Conservation (phyloP, 2,113 vertebrate species). For the Entomyzon cyanotis region DNA sequence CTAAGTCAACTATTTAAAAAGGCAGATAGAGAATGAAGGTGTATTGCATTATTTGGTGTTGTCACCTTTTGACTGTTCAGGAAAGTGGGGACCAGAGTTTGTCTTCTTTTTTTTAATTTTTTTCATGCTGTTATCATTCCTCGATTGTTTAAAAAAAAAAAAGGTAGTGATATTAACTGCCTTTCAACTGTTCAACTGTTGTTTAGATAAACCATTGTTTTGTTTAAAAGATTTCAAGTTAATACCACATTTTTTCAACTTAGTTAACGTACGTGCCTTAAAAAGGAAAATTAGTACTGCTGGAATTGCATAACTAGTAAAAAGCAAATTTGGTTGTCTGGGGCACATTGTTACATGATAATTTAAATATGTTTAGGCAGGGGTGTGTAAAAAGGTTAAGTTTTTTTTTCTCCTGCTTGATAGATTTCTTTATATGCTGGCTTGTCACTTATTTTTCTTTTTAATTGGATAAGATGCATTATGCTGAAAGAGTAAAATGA, state of each 20-base stretch:
- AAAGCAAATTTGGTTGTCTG: constrained; percentile 77
- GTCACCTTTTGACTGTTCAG: constrained; percentile 85
- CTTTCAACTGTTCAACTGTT: constrained; percentile 75
- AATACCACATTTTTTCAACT: constrained; percentile 75
- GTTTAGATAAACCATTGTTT: constrained; percentile 77
- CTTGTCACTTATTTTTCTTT: constrained; percentile 70
- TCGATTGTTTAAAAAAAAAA: constrained; percentile 68
- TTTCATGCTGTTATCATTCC: constrained; percentile 83
- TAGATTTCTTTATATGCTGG: constrained; percentile 66
- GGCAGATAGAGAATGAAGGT: constrained; percentile 61
- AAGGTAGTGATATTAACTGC: constrained; percentile 69
- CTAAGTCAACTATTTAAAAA: constrained; percentile 94
- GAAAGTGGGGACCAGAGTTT: constrained; percentile 88
- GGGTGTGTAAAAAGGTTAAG: constrained; percentile 87
- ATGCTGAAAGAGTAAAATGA: constrained; percentile 53
- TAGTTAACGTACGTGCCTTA: constrained; percentile 94
- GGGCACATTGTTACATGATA: constrained; percentile 83
- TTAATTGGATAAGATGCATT: constrained; percentile 64
- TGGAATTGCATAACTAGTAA: constrained; percentile 76
- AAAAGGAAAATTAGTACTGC: constrained; percentile 85
- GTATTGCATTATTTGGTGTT: constrained; percentile 77
- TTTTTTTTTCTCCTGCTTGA: constrained; percentile 80
- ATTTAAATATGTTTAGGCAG: constrained; percentile 81
- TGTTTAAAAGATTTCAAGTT: constrained; percentile 73
- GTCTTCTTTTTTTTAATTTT: constrained; percentile 44